Evolutionary conservation across 2,113 vertebrate species (phyloP).

Genomic region (Ceyx margarethae): DNA sequence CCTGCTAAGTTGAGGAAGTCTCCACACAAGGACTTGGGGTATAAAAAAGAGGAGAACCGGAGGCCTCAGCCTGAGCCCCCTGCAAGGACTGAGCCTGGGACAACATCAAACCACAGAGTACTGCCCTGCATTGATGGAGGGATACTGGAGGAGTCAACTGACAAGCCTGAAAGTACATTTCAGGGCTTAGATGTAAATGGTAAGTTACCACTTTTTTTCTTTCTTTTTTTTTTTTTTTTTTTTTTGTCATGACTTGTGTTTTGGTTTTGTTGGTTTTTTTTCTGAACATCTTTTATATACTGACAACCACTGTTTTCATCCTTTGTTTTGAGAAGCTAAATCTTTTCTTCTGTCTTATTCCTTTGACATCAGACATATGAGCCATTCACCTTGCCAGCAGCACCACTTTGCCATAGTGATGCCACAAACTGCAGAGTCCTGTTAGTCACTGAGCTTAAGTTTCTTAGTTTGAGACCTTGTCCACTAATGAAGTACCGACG

Average conservation of each 20-base stretch:
- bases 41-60: slow-evolving; percentile 92
- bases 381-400: not conserved
- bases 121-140: slow-evolving; percentile 61
- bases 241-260: not conserved
- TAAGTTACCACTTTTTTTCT: slow-evolving; percentile 31
- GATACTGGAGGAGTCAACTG: slow-evolving; percentile 55
- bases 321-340: not conserved
- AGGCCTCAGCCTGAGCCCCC: slow-evolving; percentile 85
- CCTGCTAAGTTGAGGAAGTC: slow-evolving; percentile 86
- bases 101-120: slow-evolving; percentile 78
- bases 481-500: rapidly evolving
- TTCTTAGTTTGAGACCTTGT: not conserved
- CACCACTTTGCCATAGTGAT: not conserved
- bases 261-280: too few species aligned
- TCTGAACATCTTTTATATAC: not conserved
- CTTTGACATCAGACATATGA: not conserved
- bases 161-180: slow-evolving; percentile 71
- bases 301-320: not conserved
- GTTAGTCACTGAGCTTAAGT: not conserved
- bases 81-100: slow-evolving; percentile 75
- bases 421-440: not conserved
- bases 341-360: not conserved
- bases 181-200: slow-evolving; percentile 84
- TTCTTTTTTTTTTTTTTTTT: too few species aligned
- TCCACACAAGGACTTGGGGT: slow-evolving; percentile 89